phyloP scores from a whole-genome alignment of 92 coral and sea anemone genomes.

The Phenganax stokvisi region DNA sequence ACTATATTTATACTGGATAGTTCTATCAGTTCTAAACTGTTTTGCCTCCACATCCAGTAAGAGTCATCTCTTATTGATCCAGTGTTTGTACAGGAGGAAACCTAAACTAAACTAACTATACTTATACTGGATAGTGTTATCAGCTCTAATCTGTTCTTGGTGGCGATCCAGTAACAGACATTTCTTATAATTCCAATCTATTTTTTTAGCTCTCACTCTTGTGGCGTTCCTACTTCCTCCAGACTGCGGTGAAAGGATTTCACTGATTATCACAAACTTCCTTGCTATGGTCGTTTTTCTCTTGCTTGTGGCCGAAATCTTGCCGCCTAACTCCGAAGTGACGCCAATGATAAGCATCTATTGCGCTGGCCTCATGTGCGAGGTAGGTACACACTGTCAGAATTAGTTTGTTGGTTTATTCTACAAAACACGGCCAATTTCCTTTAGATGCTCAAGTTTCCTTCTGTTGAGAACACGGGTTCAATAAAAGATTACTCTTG shows the following conservation, averaged over 20 bases:
- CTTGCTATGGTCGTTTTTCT: slow-evolving; percentile 82
- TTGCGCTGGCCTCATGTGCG: slow-evolving; percentile 65
- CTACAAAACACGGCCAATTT: too few relatives aligned
- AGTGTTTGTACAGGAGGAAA: too few relatives aligned
- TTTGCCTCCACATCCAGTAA: too few relatives aligned
- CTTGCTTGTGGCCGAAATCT: slow-evolving; percentile 79
- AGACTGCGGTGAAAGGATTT: slow-evolving; percentile 84
- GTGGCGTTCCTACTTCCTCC: slow-evolving; percentile 77
- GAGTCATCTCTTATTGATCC: too few relatives aligned
- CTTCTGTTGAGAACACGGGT: too few relatives aligned
- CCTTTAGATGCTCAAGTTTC: too few relatives aligned
- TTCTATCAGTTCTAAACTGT: not conserved
- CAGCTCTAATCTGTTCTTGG: not conserved
- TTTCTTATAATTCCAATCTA: too few relatives aligned
- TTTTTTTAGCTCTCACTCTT: slow-evolving; percentile 59
- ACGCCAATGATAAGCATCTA: slow-evolving; percentile 77
- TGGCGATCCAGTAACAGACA: too few relatives aligned
- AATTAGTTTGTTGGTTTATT: too few relatives aligned
- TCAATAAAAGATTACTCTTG: too few relatives aligned
- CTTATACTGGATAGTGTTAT: not conserved
- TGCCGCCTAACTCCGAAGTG: slow-evolving; percentile 86
- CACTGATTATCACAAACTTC: slow-evolving; percentile 75
- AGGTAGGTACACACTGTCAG: slow-evolving; percentile 47
- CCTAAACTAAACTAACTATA: too few relatives aligned
- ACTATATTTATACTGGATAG: too few relatives aligned